These are phyloP conservation scores for Automeris io DNA, from an alignment of 2,888 invertebrate genomes.

Conservation along the genomic window DNA sequence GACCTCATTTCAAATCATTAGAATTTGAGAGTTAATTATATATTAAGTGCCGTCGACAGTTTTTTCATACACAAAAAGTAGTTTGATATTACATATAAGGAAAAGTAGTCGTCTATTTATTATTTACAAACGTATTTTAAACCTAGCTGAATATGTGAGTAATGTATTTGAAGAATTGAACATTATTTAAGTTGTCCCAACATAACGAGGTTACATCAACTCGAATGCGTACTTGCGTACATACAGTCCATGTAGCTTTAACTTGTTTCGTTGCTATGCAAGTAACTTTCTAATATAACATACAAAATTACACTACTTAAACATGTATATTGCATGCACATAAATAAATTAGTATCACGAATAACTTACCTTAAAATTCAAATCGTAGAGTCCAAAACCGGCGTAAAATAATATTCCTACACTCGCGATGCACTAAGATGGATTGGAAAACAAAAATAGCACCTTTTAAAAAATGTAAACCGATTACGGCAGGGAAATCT, in stretches of 20 bases:
- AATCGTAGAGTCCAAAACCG: conserved; percentile 45
- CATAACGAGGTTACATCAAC: conserved; percentile 65
- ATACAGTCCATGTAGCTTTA: conserved; percentile 54
- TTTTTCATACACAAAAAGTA: conserved; percentile 7
- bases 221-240: conserved; percentile 53
- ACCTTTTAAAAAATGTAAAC: conserved; percentile 37
- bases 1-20: conserved; percentile 1
- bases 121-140: conserved; percentile 18
- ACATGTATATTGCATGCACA: conserved; percentile 8
- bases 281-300: conserved; percentile 70
- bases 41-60: conserved; percentile 7
- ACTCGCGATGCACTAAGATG: conserved; percentile 55
- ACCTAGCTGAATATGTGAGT: conserved; percentile 24
- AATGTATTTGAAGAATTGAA: conserved; percentile 39
- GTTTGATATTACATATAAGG: conserved; percentile 10
- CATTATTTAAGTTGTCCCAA: conserved; percentile 51
- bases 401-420: conserved; percentile 53
- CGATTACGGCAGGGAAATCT: conserved; percentile 29
- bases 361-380: conserved; percentile 56
- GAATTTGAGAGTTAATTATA: background rate
- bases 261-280: conserved; percentile 66
- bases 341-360: conserved; percentile 12
- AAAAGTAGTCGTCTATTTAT: conserved; percentile 21
- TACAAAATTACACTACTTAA: conserved; percentile 21
- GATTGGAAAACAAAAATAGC: conserved; percentile 37